Percentiles rank a stretch among this genome's conserved stretches.
These are phyloP conservation scores for Drosophila pseudotalamancana DNA, from an alignment of 2,888 invertebrate species.

Conservation along the genomic window DNA sequence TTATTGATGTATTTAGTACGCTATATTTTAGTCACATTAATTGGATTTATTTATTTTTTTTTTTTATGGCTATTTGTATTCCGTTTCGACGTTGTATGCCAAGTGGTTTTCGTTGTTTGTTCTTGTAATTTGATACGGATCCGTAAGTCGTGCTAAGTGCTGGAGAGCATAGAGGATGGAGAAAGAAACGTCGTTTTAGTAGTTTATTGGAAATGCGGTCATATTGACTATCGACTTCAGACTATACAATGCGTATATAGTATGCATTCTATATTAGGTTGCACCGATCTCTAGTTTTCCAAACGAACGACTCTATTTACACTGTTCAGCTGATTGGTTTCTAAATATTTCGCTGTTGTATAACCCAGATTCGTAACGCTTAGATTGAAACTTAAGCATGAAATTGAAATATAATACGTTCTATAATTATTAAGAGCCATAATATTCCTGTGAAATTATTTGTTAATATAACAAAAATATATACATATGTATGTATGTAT, in stretches of 20 bases:
- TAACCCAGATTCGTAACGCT: slow-evolving; percentile 12
- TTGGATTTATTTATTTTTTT: slow-evolving; percentile 14
- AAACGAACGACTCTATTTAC: slow-evolving; percentile 33
- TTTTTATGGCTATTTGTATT: not conserved
- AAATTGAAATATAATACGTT: not conserved
- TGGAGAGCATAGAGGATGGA: slow-evolving; percentile 15
- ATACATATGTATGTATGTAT: not conserved
- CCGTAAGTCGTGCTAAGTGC: slow-evolving; percentile 44
- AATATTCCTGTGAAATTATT: not conserved
- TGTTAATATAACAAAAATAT: not conserved
- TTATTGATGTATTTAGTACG: slow-evolving; percentile 19
- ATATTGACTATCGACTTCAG: slow-evolving; percentile 13
- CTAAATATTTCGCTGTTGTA: slow-evolving; percentile 31
- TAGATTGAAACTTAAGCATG: not conserved
- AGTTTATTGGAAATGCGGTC: slow-evolving; percentile 51
- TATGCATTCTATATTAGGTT: slow-evolving; percentile 30
- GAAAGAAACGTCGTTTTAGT: slow-evolving; percentile 32
- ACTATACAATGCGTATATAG: slow-evolving; percentile 14
- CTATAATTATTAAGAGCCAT: not conserved
- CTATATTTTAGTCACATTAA: slow-evolving; percentile 47
- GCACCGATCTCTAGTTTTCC: slow-evolving; percentile 39
- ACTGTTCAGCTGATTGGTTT: slow-evolving; percentile 64
- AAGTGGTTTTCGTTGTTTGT: slow-evolving; percentile 11
- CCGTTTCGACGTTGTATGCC: slow-evolving; percentile 3
- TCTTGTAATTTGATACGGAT: slow-evolving; percentile 58